Base-by-base conservation (phyloP, 2,888 invertebrate genomes). In the Cryptophagus acutangulus region DNA sequence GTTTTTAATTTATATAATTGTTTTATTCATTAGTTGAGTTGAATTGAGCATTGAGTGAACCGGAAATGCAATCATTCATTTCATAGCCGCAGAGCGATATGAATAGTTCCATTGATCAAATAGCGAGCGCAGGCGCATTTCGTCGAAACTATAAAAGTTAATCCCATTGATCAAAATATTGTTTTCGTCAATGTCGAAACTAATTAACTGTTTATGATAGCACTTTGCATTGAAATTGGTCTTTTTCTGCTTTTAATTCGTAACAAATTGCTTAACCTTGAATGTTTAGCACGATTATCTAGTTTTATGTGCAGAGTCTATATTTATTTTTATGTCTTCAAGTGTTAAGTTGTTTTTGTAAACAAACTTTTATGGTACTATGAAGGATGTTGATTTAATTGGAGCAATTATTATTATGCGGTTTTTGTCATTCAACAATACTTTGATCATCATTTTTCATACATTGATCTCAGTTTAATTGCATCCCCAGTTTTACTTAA, bases 271-370 rank as follows among this genome's bases (percentile, higher is more conserved):
- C 33, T 37, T 43, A 41, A 36, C 46, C 46, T 46, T 46, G 46
- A 41, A 41, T 46, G 43, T 26, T 41, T 43, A 46, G 40, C 43
- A 46, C 41, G 43, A 41, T 38, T 26, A 31, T 9, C n/a, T 3
- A 34, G 18, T 34, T 13, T 34, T 20, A 17, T 34, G 9, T 3
- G 6, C 9, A 20, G n/a, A 26, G 26, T 26, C 10, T 26, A 41
- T 45, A 40, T 45, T 45, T 41, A 34, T 45, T 45, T 45, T 45
- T 45, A 41, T 45, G 45, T 41, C 41, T 26, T 26, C 12, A 26
- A 26, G 26, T 26, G 26, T 41, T 41, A 39, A 41, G 41, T 45
- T 45, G 45, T 45, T 45, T 45, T 41, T 45, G 41, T 45, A 45
- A 45, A 45, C 41, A 45, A 30, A 38, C 41, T 45, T 44, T 45